Base-by-base conservation (phyloP, 37 sponge, comb jelly and placozoan species). In the Axinella damicornis region DNA sequence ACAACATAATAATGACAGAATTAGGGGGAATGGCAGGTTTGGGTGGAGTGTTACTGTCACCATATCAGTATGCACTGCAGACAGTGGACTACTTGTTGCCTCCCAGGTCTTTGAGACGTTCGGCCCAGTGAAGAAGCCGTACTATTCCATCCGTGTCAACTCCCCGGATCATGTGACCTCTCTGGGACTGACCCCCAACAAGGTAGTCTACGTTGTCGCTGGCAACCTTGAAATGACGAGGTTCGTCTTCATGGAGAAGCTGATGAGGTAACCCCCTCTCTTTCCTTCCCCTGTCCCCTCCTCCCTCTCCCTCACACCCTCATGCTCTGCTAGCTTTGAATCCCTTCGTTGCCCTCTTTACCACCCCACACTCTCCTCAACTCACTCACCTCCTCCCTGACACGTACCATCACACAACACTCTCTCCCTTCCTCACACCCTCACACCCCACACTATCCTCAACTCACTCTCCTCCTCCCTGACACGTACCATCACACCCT, bases 51-150 rank as follows among this genome's bases (percentile, higher is more conserved):
- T n/a, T n/a, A n/a, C n/a, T n/a, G n/a, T n/a, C n/a, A n/a, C n/a
- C n/a, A n/a, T n/a, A n/a, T n/a, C n/a, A n/a, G n/a, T n/a, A n/a
- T n/a, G n/a, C n/a, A n/a, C n/a, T n/a, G n/a, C n/a, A n/a, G n/a
- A n/a, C n/a, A n/a, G n/a, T n/a, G n/a, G n/a, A n/a, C n/a, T n/a
- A n/a, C n/a, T 46, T 46, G 46, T 9, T 46, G 46, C 46, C 46
- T 46, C 63, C 36, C 63, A 86, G 86, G 55, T 91, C 5, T 93
- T 89, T 85, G 93, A 93, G 37, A 83, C 74, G 19, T 93, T 93
- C 75, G 93, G 93, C 15, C 93, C 93, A 21, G 93, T 93, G 18
- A 84, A 85, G 57, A 35, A 40, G 25, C 93, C 93, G 15, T 89
- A 54, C 58, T 93, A 93, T 39, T 89, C 90, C 11, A 39, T 93